phyloP scores from a whole-genome alignment of 2,113 vertebrate species.

The Psephotus haematonotus region DNA sequence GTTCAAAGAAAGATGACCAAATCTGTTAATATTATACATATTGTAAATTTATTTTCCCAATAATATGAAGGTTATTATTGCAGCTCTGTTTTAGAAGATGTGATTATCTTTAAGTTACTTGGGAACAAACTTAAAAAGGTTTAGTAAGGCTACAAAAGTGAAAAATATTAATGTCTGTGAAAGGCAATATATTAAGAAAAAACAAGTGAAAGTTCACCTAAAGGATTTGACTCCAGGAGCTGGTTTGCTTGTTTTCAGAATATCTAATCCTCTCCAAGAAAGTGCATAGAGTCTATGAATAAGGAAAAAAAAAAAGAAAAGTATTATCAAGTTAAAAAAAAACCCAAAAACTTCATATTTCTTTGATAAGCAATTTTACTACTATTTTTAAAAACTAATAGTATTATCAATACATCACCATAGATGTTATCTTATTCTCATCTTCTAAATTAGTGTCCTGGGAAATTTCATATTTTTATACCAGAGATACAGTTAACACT shows the following conservation, averaged over 20 bases:
- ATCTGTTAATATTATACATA: not conserved
- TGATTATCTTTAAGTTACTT: not conserved
- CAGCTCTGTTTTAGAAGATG: not conserved
- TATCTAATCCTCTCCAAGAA: not conserved
- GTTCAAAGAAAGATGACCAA: not conserved
- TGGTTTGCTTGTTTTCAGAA: not conserved
- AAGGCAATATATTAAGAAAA: not conserved
- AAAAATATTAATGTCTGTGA: not conserved
- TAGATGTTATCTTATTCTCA: not conserved
- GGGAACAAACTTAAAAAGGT: not conserved
- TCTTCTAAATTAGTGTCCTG: not conserved
- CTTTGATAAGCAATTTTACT: not conserved
- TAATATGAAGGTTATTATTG: not conserved
- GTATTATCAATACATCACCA: not conserved
- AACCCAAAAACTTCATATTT: not conserved
- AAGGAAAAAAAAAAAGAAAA: not conserved
- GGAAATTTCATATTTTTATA: not conserved
- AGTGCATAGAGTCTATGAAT: not conserved
- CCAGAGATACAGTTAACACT: not conserved
- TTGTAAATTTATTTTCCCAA: not conserved
- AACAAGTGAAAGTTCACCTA: not conserved
- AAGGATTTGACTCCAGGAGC: not conserved
- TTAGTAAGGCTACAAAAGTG: not conserved
- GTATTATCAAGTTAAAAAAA: not conserved
- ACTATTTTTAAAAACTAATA: not conserved